A percentile compares a stretch with the other conserved stretches of the same genome.
Evolutionary conservation across 2,888 invertebrate species (phyloP).

Genomic region (Ectemnius lituratus): DNA sequence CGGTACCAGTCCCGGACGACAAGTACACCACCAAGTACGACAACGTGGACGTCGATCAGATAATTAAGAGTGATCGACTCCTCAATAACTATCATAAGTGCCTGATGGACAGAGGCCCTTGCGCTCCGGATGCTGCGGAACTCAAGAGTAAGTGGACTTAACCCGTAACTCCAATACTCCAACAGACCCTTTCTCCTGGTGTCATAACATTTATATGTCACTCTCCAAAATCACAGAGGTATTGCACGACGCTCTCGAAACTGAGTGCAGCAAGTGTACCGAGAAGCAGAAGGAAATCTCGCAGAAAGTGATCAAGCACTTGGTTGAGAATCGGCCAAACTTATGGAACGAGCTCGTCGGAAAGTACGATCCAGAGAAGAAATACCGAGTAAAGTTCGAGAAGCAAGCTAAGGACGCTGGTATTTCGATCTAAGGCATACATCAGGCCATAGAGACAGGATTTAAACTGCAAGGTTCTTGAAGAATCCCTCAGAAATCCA

Average conservation of each 20-base stretch:
- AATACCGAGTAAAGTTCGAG: constrained; percentile 83
- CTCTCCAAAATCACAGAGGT: constrained; percentile 23
- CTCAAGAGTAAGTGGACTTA: constrained; percentile 82
- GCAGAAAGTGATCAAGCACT: constrained; percentile 82
- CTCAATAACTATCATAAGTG: constrained; percentile 84
- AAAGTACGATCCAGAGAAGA: constrained; percentile 85
- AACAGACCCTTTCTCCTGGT: too few species aligned
- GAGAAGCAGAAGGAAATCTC: constrained; percentile 82
- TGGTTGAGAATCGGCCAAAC: constrained; percentile 80
- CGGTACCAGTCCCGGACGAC: constrained; percentile 37
- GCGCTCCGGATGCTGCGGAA: constrained; percentile 84
- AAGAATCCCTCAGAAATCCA: too few species aligned
- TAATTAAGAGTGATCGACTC: constrained; percentile 83
- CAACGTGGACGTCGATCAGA: constrained; percentile 83
- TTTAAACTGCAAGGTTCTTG: too few species aligned
- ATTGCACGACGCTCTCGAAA: constrained; percentile 85
- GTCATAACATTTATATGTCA: too few species aligned
- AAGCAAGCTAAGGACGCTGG: constrained; percentile 76
- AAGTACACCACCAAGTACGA: constrained; percentile 84
- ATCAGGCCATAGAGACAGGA: not conserved
- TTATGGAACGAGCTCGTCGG: constrained; percentile 83
- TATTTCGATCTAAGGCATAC: constrained; percentile 43
- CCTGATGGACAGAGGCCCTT: constrained; percentile 82
- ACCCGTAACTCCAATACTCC: not conserved
- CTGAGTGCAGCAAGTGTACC: constrained; percentile 84